Conservation (phyloP, 2,888 invertebrate species). For the Celastrina argiolus region DNA sequence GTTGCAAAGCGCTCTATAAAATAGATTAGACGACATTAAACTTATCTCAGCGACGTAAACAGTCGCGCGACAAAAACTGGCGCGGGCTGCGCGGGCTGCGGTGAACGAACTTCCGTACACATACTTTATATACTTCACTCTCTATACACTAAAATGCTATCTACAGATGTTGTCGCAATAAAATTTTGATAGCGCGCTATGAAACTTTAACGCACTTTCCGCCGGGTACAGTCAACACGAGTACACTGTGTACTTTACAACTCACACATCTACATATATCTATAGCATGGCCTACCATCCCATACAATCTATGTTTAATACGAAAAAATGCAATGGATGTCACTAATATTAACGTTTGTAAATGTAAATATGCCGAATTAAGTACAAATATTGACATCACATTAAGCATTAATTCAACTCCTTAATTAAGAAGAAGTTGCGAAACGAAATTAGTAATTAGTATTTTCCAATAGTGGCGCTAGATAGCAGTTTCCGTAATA, state of each 20-base stretch:
- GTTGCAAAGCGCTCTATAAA: background rate
- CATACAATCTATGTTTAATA: no score
- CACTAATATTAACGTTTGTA: no score
- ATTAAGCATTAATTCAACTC: no score
- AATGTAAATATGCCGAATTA: no score
- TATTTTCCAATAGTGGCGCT: no score
- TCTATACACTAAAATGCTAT: background rate
- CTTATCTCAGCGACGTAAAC: background rate
- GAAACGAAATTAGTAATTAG: no score
- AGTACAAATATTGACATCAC: no score
- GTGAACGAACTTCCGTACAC: background rate
- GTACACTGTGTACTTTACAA: background rate
- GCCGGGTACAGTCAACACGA: background rate
- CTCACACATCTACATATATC: no score
- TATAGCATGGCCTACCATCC: no score
- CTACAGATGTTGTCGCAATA: slow-evolving; percentile 4
- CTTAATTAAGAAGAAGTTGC: no score
- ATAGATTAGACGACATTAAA: background rate
- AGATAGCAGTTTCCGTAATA: no score
- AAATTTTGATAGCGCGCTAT: background rate
- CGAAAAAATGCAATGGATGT: no score
- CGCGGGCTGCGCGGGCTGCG: background rate
- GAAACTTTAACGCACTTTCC: background rate
- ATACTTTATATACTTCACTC: background rate
- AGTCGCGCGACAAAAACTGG: background rate